phyloP scores from a whole-genome alignment of 2,113 vertebrate genomes.

The Xiphias gladius region DNA sequence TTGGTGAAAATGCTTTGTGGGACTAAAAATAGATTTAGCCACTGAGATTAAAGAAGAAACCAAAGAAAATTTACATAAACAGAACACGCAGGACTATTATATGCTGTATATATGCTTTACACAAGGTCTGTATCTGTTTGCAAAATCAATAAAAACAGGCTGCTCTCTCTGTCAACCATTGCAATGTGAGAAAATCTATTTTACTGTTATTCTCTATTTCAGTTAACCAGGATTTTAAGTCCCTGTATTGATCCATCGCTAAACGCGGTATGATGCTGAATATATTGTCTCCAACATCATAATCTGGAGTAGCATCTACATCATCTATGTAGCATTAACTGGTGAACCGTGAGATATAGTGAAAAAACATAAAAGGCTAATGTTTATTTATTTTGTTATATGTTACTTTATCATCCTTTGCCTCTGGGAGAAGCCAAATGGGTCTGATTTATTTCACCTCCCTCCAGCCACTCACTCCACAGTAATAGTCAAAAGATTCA shows the following conservation, averaged over 20 bases:
- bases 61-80: conserved; percentile 10
- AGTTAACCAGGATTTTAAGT: conserved; percentile 43
- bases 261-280: conserved; percentile 39
- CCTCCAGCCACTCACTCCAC: conserved; percentile 61
- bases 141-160: conserved; percentile 51
- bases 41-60: conserved; percentile 15
- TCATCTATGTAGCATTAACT: conserved; percentile 16
- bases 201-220: conserved; percentile 47
- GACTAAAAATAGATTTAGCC: conserved; percentile 42
- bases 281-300: conserved; percentile 15
- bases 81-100: background rate
- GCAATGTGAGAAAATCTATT: conserved; percentile 60
- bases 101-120: conserved; percentile 9
- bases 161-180: conserved; percentile 4
- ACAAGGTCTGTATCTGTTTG: conserved; percentile 9
- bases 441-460: conserved; percentile 81
- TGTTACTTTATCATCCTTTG: conserved; percentile 78
- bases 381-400: conserved; percentile 73
- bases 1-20: conserved; percentile 48
- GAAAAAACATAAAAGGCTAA: conserved; percentile 58
- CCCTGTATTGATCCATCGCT: conserved; percentile 29
- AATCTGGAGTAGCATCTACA: conserved; percentile 28
- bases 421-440: conserved; percentile 79
- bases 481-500: conserved; percentile 79
- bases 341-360: conserved; percentile 18